Evolutionary conservation across 2,888 invertebrate species (phyloP).

Genomic region (Caradrina kadenii): DNA sequence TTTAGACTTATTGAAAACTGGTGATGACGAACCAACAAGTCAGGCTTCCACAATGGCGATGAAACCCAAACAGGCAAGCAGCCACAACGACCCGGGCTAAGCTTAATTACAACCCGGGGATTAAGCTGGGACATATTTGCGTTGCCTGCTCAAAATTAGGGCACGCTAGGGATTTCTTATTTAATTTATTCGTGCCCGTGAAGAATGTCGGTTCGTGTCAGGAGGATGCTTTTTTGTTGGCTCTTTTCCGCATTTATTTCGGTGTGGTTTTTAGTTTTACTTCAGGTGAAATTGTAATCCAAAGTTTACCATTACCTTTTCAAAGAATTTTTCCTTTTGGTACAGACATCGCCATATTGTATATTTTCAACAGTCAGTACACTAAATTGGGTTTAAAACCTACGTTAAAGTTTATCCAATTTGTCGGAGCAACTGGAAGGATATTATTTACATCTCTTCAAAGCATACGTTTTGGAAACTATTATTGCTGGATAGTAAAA

Average conservation of each 20-base stretch:
- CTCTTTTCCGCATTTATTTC: conserved; percentile 27
- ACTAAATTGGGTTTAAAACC: no score
- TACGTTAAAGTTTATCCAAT: no score
- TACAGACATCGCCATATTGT: no score
- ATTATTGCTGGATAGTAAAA: no score
- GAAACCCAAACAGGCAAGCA: conserved; percentile 67
- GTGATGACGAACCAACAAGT: conserved; percentile 62
- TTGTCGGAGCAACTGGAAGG: no score
- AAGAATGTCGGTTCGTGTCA: conserved; percentile 63
- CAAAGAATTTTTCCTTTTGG: no score
- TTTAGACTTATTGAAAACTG: conserved; percentile 60
- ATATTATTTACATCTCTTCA: no score
- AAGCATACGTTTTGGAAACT: no score
- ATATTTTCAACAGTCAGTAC: no score
- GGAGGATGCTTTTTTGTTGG: conserved; percentile 42
- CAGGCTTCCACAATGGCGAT: conserved; percentile 58
- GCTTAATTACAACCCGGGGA: conserved; percentile 73
- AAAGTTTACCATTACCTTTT: neutral
- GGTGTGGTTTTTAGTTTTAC: conserved; percentile 8
- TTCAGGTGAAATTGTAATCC: neutral
- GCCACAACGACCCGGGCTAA: conserved; percentile 65
- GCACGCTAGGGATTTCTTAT: conserved; percentile 72
- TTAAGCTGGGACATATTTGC: conserved; percentile 72
- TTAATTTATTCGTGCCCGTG: conserved; percentile 76
- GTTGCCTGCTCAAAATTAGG: conserved; percentile 71